Evolutionary conservation across 2,113 vertebrate genomes (phyloP), one percentile per base, ranked within the genome.

Genomic region (Vidua chalybeata): DNA sequence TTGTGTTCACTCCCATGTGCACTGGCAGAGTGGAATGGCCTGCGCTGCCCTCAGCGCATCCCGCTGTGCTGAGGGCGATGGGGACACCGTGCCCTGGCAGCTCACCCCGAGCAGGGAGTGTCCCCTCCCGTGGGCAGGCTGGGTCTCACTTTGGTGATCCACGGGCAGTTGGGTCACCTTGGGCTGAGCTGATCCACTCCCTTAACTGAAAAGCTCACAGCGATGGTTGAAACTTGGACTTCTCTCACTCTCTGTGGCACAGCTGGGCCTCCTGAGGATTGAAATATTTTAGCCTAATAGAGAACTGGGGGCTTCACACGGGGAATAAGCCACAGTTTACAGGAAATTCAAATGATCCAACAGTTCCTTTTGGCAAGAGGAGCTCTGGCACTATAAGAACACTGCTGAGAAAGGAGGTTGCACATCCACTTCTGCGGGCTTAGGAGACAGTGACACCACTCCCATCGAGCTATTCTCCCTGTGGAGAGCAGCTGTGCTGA

Each of bases 11-110:
- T 90, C 37, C 27, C 31, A 10, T 0, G 2, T 4, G 27, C 46
- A 5, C 1, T 21, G 68, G 37, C 77, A 56, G 63, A 8, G 5
- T 17, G 58, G 62, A 69, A 48, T 0, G 0, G 43, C 26, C 67
- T 11, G 4, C 0, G 0, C 35, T 46, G 67, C 67, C 43, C 49
- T 35, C 49, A 21, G 33, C 2, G 0, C 7, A 24, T 45, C 58
- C 7, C 14, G 0, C 5, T 17, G 16, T 10, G 5, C 58, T 27
- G 45, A 21, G 55, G 69, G 46, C 6, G 2, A 11, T 6, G 5
- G 4, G 78, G 51, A 39, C 28, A 4, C 41, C 0, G 0, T 26
- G 71, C 83, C 43, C 51, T 10, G 6, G 26, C 67, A 64, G 39
- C 15, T 6, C 35, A 21, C 45, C 17, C 4, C 2, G 5, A n/a